A percentile compares a stretch with the other conserved stretches of the same genome.
Evolutionary conservation across 2,888 invertebrate species (phyloP).

Genomic region (Ctena decussata): DNA sequence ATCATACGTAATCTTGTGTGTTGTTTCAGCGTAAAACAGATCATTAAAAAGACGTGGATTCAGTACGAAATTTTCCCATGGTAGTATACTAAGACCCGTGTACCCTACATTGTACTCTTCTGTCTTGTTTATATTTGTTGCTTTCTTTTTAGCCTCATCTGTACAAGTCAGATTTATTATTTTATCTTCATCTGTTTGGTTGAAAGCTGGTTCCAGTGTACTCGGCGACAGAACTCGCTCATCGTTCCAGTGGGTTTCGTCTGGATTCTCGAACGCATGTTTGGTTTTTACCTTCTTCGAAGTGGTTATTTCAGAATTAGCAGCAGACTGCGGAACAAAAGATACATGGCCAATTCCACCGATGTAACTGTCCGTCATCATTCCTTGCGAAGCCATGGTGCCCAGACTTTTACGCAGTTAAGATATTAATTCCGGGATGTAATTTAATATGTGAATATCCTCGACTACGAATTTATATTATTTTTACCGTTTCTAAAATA

Average conservation of each 20-base stretch:
- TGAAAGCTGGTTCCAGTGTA: slow-evolving; percentile 1
- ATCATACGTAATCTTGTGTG: slow-evolving; percentile 74
- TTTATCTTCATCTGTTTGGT: slow-evolving; percentile 64
- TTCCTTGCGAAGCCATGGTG: not conserved
- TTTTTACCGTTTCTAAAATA: too few relatives aligned
- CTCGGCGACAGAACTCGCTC: not conserved
- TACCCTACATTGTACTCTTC: slow-evolving; percentile 65
- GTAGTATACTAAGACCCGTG: slow-evolving; percentile 73
- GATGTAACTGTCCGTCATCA: slow-evolving; percentile 51
- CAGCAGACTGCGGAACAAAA: slow-evolving; percentile 36
- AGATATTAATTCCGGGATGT: too few relatives aligned
- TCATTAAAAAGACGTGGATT: slow-evolving; percentile 72
- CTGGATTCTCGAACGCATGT: too few relatives aligned
- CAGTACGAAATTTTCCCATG: slow-evolving; percentile 78
- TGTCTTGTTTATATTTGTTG: slow-evolving; percentile 57
- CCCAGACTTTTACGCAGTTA: too few relatives aligned
- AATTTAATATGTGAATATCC: too few relatives aligned
- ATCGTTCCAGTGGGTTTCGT: not conserved
- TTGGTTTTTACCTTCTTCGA: not conserved
- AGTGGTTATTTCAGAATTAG: not conserved
- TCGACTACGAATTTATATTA: too few relatives aligned
- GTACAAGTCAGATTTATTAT: slow-evolving; percentile 42
- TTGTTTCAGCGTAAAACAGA: slow-evolving; percentile 71
- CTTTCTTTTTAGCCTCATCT: slow-evolving; percentile 26
- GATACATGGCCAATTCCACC: slow-evolving; percentile 56